Evolutionary conservation across 2,113 vertebrate species (phyloP), one percentile per base, ranked within the genome.

Genomic region (Stegastes partitus): DNA sequence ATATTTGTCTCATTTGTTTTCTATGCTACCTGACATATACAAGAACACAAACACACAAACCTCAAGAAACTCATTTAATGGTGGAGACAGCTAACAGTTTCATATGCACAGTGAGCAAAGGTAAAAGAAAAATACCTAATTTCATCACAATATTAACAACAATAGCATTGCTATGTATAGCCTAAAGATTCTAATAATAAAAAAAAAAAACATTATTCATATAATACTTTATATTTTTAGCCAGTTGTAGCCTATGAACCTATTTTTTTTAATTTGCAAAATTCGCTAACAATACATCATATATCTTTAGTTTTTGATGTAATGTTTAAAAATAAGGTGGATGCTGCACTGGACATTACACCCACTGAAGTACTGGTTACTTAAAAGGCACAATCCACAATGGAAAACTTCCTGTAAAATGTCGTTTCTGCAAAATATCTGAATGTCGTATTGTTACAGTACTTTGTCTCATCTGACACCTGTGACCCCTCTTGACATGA

Each of bases 371-470:
- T 64, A 84, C 47, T 42, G 5, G 28, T 77, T 49, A 86, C 65
- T 73, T 66, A 78, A 84, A 89, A 88, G 84, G 89, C 86, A 91
- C 84, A 85, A 84, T 87, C 11, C 61, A 90, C 79, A 42, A 82
- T 70, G 21, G 25, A 75, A 12, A 75, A 45, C 72, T 61, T 58
- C 11, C 68, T 0, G 3, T 50, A 61, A 81, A 69, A 77, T 31
- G 23, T 57, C 2, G 42, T 67, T 57, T 83, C 44, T 79, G 64
- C 22, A 65, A 84, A 87, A 77, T 74, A 76, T 74, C 59, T 45
- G 11, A 74, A 83, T 26, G 12, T 18, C 61, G 47, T 53, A 66
- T 4, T 51, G 3, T 71, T 66, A 74, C 74, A 74, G 28, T 62
- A 34, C 44, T 49, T 68, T n/a, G 14, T 68, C n/a, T 62, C 23